A percentile compares a stretch with the other conserved stretches of the same genome.
Conservation (phyloP, 2,113 vertebrate genomes). For the Limanda limanda region DNA sequence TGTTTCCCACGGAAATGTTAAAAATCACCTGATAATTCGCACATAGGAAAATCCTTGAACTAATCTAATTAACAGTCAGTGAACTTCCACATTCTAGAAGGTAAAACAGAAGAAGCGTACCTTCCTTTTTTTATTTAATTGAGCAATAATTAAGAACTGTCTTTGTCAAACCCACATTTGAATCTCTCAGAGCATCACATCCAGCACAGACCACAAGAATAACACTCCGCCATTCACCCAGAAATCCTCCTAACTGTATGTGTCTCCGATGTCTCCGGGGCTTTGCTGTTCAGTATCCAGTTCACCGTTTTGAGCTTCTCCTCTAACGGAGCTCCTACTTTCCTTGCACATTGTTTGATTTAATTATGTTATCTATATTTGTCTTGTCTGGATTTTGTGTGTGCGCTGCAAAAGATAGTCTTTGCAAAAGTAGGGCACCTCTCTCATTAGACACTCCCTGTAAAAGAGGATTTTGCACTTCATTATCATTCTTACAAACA, state of each 20-base stretch:
- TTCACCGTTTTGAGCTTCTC: constrained; percentile 58
- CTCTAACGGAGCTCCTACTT: constrained; percentile 47
- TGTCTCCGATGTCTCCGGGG: constrained; percentile 46
- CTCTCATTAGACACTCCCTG: constrained; percentile 70
- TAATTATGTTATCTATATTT: constrained; percentile 80
- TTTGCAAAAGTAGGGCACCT: constrained; percentile 77
- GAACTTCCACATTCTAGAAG: constrained; percentile 23
- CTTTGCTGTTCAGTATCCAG: constrained; percentile 64
- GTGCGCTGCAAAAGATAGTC: constrained; percentile 58
- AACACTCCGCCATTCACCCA: constrained; percentile 50
- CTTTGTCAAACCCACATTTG: constrained; percentile 45
- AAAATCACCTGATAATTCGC: background rate
- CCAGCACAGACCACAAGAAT: constrained; percentile 48
- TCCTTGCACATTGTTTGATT: constrained; percentile 70
- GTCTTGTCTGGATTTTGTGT: constrained; percentile 68
- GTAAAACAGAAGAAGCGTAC: constrained; percentile 10
- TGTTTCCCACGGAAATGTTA: background rate
- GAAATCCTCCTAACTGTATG: constrained; percentile 37
- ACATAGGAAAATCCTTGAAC: background rate
- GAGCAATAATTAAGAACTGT: constrained; percentile 54
- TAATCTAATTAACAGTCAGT: constrained; percentile 9
- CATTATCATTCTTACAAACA: constrained; percentile 71
- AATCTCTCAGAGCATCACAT: constrained; percentile 48
- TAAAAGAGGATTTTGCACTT: constrained; percentile 62
- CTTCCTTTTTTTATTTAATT: background rate